Evolutionary conservation across 2,797 vertebrate genomes (phyloP).

Genomic region (Tenualosa ilisha): DNA sequence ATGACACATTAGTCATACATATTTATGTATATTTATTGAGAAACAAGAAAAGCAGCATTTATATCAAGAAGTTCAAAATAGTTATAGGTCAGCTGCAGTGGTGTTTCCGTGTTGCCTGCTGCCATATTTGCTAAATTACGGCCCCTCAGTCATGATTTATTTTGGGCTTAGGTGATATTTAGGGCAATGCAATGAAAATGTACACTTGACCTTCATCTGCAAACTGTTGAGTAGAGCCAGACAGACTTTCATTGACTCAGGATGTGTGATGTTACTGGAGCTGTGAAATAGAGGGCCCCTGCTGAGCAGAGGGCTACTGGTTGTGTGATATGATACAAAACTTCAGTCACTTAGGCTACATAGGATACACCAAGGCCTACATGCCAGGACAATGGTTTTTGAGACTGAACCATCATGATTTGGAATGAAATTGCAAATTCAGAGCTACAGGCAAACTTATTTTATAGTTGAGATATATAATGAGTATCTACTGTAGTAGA

Average conservation of each 20-base stretch:
- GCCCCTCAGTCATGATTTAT: conserved; percentile 41
- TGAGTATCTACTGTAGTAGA: too few species aligned
- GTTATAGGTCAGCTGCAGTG: neutral
- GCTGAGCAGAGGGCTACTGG: conserved; percentile 39
- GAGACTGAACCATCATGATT: too few species aligned
- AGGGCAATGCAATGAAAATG: conserved; percentile 56
- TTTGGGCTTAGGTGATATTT: conserved; percentile 43
- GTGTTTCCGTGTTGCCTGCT: neutral
- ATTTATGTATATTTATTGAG: neutral
- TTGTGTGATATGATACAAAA: conserved; percentile 40
- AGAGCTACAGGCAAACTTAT: too few species aligned
- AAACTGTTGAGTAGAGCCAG: conserved; percentile 7
- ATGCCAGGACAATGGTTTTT: too few species aligned
- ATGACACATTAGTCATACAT: too few species aligned
- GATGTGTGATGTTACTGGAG: conserved; percentile 31
- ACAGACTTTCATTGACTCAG: conserved; percentile 26
- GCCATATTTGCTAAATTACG: conserved; percentile 33
- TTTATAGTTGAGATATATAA: too few species aligned
- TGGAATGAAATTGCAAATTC: too few species aligned
- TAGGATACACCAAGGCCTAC: too few species aligned
- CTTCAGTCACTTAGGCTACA: neutral
- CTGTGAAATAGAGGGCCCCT: conserved; percentile 34
- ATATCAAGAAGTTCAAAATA: neutral
- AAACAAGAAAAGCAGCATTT: neutral
- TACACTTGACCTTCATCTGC: conserved; percentile 25